Conservation (phyloP, 2,113 vertebrate species). For the Willisornis vidua region DNA sequence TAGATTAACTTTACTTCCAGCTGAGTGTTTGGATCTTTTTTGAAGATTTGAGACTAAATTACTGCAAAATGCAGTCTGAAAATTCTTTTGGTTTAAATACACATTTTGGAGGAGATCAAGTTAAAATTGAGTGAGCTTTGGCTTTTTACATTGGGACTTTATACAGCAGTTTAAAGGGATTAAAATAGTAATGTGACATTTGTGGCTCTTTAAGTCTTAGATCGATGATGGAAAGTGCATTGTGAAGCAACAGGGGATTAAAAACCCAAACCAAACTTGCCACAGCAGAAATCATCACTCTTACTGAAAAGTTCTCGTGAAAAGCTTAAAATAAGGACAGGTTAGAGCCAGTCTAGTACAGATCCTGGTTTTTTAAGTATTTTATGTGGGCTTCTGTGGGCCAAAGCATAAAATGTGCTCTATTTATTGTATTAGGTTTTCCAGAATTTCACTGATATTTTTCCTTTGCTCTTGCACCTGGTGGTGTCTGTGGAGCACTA, state of each 20-base stretch:
- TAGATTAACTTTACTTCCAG: background rate
- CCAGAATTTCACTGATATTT: background rate
- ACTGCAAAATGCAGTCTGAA: background rate
- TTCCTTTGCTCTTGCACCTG: background rate
- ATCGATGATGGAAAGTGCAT: background rate
- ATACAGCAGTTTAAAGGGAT: background rate
- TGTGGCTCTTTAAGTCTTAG: background rate
- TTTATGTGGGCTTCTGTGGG: background rate
- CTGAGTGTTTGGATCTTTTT: background rate
- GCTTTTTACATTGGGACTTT: background rate
- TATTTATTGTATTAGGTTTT: background rate
- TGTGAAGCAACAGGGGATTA: background rate
- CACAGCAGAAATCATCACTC: background rate
- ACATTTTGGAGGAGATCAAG: background rate
- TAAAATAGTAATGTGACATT: background rate
- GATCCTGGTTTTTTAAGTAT: background rate
- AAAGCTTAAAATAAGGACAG: background rate
- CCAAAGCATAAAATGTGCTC: background rate
- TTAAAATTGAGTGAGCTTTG: background rate
- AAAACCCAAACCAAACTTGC: background rate
- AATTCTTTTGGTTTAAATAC: background rate
- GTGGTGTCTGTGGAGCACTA: conserved; percentile 33
- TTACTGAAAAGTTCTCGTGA: background rate
- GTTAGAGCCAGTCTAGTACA: background rate
- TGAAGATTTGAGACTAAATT: background rate